Percentiles rank a stretch among this genome's conserved stretches.
Conservation (phyloP, 2,797 vertebrate genomes). For the Gorsachius magnificus region DNA sequence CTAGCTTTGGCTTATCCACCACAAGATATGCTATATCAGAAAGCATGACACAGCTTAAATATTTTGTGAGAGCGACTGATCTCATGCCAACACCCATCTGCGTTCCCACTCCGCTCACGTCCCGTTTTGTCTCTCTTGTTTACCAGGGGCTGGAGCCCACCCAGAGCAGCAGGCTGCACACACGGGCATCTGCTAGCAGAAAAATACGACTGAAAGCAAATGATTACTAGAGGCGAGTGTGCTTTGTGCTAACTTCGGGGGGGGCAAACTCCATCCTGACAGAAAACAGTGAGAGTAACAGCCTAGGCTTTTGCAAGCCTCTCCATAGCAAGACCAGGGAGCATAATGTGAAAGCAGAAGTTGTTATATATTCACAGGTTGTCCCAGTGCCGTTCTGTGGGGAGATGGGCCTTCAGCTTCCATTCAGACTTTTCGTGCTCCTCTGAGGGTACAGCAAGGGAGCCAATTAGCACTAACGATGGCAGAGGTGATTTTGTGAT, state of each 20-base stretch:
- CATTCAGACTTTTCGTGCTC: not conserved
- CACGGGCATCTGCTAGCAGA: not conserved
- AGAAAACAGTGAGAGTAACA: not conserved
- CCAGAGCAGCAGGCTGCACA: not conserved
- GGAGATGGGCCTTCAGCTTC: not conserved
- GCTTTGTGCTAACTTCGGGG: not conserved
- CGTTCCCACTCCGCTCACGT: not conserved
- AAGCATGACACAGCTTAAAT: not conserved
- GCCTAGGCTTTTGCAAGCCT: not conserved
- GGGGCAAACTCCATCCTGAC: not conserved
- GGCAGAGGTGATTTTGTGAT: constrained; percentile 23
- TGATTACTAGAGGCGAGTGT: not conserved
- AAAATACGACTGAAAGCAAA: not conserved
- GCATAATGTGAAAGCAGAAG: not conserved
- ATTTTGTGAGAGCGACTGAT: not conserved
- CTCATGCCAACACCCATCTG: not conserved
- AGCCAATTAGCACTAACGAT: constrained; percentile 52
- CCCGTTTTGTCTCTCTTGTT: not conserved
- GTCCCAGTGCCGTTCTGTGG: not conserved
- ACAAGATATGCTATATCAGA: not conserved
- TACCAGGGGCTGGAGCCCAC: not conserved
- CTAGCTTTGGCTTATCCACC: not conserved
- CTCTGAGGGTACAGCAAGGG: not conserved
- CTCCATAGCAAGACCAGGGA: not conserved
- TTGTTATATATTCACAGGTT: not conserved